Evolutionary conservation across 2,888 invertebrate species (phyloP).

Genomic region (Machimus rusticus): DNA sequence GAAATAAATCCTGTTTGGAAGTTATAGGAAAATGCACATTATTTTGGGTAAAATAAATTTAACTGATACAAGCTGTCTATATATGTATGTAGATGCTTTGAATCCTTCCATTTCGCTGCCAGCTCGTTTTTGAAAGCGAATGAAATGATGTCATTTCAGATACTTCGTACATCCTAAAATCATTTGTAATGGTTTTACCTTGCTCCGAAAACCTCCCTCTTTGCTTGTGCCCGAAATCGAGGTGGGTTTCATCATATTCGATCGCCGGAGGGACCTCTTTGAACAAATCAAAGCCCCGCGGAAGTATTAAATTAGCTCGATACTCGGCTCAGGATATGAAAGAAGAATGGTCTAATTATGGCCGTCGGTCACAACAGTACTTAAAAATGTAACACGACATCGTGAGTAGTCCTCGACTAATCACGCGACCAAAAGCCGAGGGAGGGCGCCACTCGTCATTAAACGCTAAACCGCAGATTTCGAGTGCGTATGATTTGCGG

Average conservation of each 20-base stretch:
- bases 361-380: not conserved
- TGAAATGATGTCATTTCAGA: not conserved
- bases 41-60: too few relatives aligned
- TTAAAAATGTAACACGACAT: conserved; percentile 6
- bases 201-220: not conserved
- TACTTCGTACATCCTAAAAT: not conserved
- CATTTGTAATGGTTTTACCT: not conserved
- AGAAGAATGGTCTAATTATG: conserved; percentile 18
- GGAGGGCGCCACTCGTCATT: not conserved
- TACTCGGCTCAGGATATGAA: not conserved
- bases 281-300: conserved; percentile 5
- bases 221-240: not conserved
- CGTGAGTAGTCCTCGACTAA: not conserved
- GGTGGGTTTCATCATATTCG: not conserved
- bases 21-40: too few relatives aligned
- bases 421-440: not conserved
- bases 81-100: too few relatives aligned
- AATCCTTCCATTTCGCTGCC: too few relatives aligned
- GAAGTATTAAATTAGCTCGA: conserved; percentile 21
- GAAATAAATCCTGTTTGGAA: too few relatives aligned
- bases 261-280: not conserved
- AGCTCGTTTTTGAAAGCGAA: not conserved
- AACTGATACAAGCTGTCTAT: too few relatives aligned
- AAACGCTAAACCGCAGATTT: not conserved
- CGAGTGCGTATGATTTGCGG: not conserved